phyloP scores from a whole-genome alignment of 2,113 vertebrate species.

The Sclerurus mexicanus region DNA sequence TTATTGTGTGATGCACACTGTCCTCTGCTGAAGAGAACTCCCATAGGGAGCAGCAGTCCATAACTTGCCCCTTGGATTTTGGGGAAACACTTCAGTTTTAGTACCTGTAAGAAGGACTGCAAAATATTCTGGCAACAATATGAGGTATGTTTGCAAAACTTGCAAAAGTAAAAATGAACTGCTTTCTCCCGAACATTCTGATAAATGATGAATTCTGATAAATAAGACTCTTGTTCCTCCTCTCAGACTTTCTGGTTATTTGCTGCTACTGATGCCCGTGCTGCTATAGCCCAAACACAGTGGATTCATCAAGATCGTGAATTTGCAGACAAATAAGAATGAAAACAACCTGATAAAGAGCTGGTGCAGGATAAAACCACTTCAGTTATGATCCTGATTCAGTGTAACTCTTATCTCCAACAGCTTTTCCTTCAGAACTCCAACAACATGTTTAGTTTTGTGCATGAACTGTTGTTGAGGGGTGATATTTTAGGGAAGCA shows the following conservation, averaged over 20 bases:
- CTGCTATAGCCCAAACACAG: neutral
- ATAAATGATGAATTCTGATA: neutral
- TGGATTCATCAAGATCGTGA: neutral
- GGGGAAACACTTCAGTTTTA: neutral
- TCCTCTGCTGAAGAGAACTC: neutral
- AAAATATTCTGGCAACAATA: neutral
- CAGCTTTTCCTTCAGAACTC: neutral
- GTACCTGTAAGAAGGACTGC: neutral
- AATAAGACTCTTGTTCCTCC: neutral
- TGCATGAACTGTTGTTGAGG: neutral
- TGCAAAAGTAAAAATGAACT: neutral
- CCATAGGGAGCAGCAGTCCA: neutral
- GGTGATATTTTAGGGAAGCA: neutral
- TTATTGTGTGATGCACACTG: neutral
- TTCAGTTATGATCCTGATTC: neutral
- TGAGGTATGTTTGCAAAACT: neutral
- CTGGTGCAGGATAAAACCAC: neutral
- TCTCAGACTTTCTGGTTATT: neutral
- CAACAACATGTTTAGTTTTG: neutral
- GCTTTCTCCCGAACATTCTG: neutral
- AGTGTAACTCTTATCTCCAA: neutral
- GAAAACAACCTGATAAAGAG: neutral
- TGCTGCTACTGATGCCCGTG: neutral
- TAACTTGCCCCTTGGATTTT: neutral
- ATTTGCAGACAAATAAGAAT: neutral